These are phyloP conservation scores for Chrysochloris asiatica DNA, from an alignment of 2,113 vertebrate genomes.

Conservation along the genomic window DNA sequence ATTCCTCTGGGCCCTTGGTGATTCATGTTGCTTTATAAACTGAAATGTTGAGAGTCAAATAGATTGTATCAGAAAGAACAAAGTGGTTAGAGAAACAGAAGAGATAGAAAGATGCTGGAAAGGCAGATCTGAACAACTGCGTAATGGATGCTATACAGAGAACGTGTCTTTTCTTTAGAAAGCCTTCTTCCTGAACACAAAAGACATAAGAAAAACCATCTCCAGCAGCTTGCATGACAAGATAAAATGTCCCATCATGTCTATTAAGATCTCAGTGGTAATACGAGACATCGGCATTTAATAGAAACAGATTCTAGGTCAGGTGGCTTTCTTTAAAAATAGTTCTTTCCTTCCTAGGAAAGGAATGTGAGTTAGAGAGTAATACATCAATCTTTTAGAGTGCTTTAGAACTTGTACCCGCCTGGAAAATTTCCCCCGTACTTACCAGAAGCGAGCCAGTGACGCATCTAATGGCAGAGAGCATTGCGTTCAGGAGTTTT, in stretches of 20 bases:
- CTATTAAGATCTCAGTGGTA: slow-evolving; percentile 80
- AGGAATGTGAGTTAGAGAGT: slow-evolving; percentile 56
- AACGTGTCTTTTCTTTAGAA: slow-evolving; percentile 74
- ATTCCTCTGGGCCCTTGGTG: slow-evolving; percentile 61
- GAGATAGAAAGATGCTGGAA: slow-evolving; percentile 79
- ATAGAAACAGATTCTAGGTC: slow-evolving; percentile 75
- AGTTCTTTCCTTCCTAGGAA: slow-evolving; percentile 69
- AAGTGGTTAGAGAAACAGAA: slow-evolving; percentile 74
- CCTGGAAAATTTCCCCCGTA: slow-evolving; percentile 38
- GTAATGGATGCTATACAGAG: slow-evolving; percentile 77
- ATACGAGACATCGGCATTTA: slow-evolving; percentile 67
- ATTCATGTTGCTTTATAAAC: slow-evolving; percentile 78
- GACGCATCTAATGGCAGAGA: neutral
- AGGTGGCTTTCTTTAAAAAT: slow-evolving; percentile 68
- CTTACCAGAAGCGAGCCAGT: slow-evolving; percentile 49
- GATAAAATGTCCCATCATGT: slow-evolving; percentile 60
- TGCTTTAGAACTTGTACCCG: slow-evolving; percentile 47
- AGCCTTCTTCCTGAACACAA: slow-evolving; percentile 73
- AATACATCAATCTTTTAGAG: slow-evolving; percentile 65
- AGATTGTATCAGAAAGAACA: slow-evolving; percentile 78
- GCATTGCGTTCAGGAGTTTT: neutral
- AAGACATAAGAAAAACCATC: slow-evolving; percentile 72
- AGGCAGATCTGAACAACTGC: slow-evolving; percentile 75
- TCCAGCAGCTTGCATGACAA: slow-evolving; percentile 64
- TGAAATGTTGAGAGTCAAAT: slow-evolving; percentile 72